Base-by-base conservation (phyloP, 2,113 vertebrate genomes). In the Puffinus mauretanicus region DNA sequence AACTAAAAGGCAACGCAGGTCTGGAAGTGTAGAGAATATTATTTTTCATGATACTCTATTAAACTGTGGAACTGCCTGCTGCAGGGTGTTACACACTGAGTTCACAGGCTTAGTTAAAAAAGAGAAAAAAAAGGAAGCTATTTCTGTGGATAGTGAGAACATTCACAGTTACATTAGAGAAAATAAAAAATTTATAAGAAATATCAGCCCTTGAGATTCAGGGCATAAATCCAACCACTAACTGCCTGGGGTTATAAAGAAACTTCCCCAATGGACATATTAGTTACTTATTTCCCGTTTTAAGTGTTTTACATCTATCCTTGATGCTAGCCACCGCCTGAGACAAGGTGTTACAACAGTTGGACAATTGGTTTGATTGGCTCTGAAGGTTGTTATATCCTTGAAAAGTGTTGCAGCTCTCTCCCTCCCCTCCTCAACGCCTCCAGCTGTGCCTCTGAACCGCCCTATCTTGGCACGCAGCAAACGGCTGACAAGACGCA, bases 121-220 rank as follows among this genome's bases (percentile, higher is more conserved):
- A 5, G 5, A 10, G 2, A 1, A 19, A 18, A 58, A 55, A 44
- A 86, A 46, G 7, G n/a, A 66, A 86, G 21, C 26, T 67, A 17
- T 88, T 94, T 89, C 69, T 90, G 62, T 83, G 81, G 69, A 90
- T 88, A 82, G 82, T 86, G 76, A 85, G 82, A 96, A 90, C 26
- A 95, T 88, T 95, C 55, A 82, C 79, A 94, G 86, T 79, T 87
- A 96, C 89, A 94, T 94, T 93, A 96, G 58, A 88, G 82, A 96
- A 96, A 91, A 94, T 96, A 83, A 96, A 97, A 96, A 96, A 95
- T 82, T 88, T 95, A 96, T 97, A 95, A 93, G 95, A 92, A 97
- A 94, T 95, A 96, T 82, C 75, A 96, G 94, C 73, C 93, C 84
- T 79, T 94, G 91, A 94, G 88, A 91, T 87, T 93, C 67, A 92